Evolutionary conservation across 1,140 invertebrate genomes (phyloP).

Genomic region (Zaprionus lachaisei): DNA sequence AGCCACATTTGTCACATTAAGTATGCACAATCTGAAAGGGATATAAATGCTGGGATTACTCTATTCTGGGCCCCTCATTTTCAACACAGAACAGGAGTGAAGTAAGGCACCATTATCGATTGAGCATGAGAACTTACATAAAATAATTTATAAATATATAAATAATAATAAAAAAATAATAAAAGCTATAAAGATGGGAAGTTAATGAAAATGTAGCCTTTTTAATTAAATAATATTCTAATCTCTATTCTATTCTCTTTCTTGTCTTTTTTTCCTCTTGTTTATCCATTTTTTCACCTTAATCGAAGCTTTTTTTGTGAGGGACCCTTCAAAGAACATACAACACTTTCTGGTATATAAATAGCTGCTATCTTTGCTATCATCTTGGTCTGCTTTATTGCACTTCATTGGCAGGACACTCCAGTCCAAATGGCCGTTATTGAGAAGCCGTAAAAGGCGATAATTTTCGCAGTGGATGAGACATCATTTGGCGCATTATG

Average conservation of each 20-base stretch:
- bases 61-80: not conserved
- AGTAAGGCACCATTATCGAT: too few relatives aligned
- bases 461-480: constrained; percentile 34
- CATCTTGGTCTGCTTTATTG: constrained; percentile 63
- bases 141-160: too few relatives aligned
- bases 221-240: too few relatives aligned
- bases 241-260: too few relatives aligned
- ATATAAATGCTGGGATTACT: not conserved
- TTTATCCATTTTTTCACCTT: too few relatives aligned
- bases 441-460: constrained; percentile 62
- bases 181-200: too few relatives aligned
- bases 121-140: too few relatives aligned
- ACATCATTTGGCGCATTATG: constrained; percentile 49
- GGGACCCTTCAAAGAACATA: too few relatives aligned
- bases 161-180: too few relatives aligned
- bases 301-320: too few relatives aligned
- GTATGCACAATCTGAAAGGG: not conserved
- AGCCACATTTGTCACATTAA: not conserved
- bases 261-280: too few relatives aligned
- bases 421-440: constrained; percentile 40
- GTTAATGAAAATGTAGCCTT: too few relatives aligned
- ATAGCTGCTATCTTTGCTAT: not conserved
- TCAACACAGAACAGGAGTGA: not conserved
- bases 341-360: not conserved
- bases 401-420: constrained; percentile 67